These are phyloP conservation scores for Tetragonula clypearis DNA, from an alignment of 1,140 invertebrate species.

Conservation along the genomic window DNA sequence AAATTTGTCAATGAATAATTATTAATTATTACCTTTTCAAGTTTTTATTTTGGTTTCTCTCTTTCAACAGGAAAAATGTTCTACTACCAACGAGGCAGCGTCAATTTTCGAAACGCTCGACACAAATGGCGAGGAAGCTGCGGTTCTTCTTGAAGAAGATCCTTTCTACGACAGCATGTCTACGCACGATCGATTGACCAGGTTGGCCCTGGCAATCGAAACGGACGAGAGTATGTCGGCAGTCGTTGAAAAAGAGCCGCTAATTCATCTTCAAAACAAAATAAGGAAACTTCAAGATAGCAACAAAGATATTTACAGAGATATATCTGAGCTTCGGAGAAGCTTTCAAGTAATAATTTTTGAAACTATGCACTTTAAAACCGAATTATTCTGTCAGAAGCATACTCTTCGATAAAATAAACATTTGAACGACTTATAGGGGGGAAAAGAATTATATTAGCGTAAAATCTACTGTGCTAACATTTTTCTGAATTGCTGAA, in stretches of 20 bases:
- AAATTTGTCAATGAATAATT: no score
- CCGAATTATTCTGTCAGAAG: neutral
- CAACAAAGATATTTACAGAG: constrained; percentile 69
- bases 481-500: no score
- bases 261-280: constrained; percentile 69
- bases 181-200: constrained; percentile 71
- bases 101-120: constrained; percentile 61
- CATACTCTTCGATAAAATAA: neutral
- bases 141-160: constrained; percentile 64
- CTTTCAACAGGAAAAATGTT: constrained; percentile 37
- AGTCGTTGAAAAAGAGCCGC: constrained; percentile 60
- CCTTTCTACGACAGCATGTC: constrained; percentile 66
- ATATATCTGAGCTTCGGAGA: constrained; percentile 68
- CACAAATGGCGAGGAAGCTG: constrained; percentile 49
- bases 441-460: no score
- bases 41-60: neutral
- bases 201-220: constrained; percentile 73
- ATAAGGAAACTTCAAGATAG: constrained; percentile 68
- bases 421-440: neutral
- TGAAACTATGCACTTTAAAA: neutral
- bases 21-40: neutral
- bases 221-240: constrained; percentile 58
- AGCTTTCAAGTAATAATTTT: constrained; percentile 69
- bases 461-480: no score
- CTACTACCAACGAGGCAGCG: constrained; percentile 55